Base-by-base conservation (phyloP, 1,140 invertebrate species). In the Bombus polaris region DNA sequence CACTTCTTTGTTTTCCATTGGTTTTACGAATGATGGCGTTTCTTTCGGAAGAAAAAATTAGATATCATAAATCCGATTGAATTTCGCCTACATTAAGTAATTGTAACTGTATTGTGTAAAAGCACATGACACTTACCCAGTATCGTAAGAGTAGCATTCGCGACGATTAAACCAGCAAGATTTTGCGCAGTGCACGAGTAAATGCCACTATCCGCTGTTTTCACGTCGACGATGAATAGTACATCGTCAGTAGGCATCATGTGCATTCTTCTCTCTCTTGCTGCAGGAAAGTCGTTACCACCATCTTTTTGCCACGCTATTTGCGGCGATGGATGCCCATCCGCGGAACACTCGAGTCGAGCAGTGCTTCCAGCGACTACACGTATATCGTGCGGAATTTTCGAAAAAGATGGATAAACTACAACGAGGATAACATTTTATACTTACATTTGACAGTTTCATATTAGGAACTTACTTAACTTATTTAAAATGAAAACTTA, bases 161-260 rank as follows among this genome's bases (percentile, higher is more conserved):
- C 97, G 76, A 97, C 96, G 37, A 98, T 97, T 70, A 96, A 96
- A 2, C 98, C 98, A 32, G 98, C 99, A 32, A 97, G 95, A 95
- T 99, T 99, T 89, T 97, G 96, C 1, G 99, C 99, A 12, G 97
- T 98, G 95, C 99, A 99, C 53, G 97, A 99, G 93, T 99, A 99
- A 5, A 98, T 96, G 4, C 99, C 99, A 92, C 97, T 97, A 94
- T 99, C 99, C 62, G 96, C 96, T 0, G 97, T 96, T 94, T 98
- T 98, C 13, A 98, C 98, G 95, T 98, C 97, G 15, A 98, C 96
- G 87, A 99, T 99, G 91, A 99, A 98, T 91, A 99, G 98, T 5
- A 97, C 97, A 94, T 99, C 98, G 94, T 99, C 98, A 39, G 97
- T 97, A 1, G 98, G 97, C 96, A 98, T 98, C 59, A 99, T 98